phyloP scores from a whole-genome alignment of 2,113 vertebrate genomes.

The Heteronetta atricapilla region DNA sequence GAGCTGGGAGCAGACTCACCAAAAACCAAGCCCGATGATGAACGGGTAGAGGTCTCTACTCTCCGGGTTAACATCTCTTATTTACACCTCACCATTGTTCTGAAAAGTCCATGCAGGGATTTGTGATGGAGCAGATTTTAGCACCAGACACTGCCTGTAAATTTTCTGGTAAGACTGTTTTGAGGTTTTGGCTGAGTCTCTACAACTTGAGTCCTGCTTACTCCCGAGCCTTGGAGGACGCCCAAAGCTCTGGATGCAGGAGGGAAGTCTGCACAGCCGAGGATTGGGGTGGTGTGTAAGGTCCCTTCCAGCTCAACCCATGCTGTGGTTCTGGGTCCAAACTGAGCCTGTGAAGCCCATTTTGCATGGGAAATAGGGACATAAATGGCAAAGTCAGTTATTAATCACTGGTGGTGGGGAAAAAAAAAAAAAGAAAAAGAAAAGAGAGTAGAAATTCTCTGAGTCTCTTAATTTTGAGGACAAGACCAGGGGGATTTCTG shows the following conservation, averaged over 20 bases:
- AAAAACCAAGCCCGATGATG: not conserved
- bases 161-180: not conserved
- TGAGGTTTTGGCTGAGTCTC: not conserved
- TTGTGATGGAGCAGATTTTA: not conserved
- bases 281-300: no score
- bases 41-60: not conserved
- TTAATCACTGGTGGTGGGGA: no score
- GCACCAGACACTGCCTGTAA: not conserved
- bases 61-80: accelerated
- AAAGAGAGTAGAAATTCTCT: no score
- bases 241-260: not conserved
- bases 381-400: no score
- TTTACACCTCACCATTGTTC: not conserved
- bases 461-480: not conserved
- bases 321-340: no score
- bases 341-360: no score
- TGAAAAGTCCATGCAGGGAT: not conserved
- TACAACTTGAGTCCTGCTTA: not conserved
- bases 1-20: not conserved
- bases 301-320: no score
- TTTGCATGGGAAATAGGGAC: no score
- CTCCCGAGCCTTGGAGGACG: not conserved
- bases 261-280: not conserved
- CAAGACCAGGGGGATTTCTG: no score
- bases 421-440: no score